A percentile compares a stretch with the other conserved stretches of the same genome.
Conservation (phyloP, 2,797 vertebrate genomes). For the Champsocephalus esox region DNA sequence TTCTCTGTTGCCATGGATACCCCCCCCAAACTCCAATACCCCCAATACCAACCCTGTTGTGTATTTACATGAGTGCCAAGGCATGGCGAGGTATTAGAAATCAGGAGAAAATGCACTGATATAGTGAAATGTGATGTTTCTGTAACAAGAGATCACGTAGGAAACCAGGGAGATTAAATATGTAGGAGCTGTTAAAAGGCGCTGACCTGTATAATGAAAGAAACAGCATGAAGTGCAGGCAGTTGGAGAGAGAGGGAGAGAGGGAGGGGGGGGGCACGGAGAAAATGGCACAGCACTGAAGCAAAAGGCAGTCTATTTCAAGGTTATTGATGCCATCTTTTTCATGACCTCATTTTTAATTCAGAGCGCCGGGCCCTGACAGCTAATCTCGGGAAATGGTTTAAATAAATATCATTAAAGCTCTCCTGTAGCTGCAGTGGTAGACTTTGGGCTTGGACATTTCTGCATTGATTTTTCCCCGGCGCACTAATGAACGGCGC, state of each 20-base stretch:
- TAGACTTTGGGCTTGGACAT: conserved; percentile 76
- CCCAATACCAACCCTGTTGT: conserved; percentile 74
- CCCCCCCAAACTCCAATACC: not conserved
- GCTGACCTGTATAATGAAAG: conserved; percentile 85
- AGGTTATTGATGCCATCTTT: conserved; percentile 87
- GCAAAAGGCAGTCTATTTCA: conserved; percentile 85
- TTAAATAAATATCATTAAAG: conserved; percentile 87
- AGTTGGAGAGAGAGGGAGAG: conserved; percentile 49
- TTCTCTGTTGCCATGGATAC: conserved; percentile 84
- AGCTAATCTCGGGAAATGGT: conserved; percentile 84
- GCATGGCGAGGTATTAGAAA: conserved; percentile 81
- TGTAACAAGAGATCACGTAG: conserved; percentile 80
- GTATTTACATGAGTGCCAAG: conserved; percentile 81
- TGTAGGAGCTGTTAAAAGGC: conserved; percentile 83
- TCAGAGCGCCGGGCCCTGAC: conserved; percentile 81
- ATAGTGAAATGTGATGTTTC: conserved; percentile 78
- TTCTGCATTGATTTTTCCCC: conserved; percentile 76
- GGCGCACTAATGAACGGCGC: conserved; percentile 70
- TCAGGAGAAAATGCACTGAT: conserved; percentile 70
- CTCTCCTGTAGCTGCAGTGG: conserved; percentile 70
- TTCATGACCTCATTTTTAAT: conserved; percentile 87
- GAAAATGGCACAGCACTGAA: conserved; percentile 81
- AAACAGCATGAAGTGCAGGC: conserved; percentile 79
- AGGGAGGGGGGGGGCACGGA: conserved; percentile 35
- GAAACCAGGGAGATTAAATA: conserved; percentile 81